These are phyloP conservation scores for Cecropterus lyciades DNA, from an alignment of 1,140 invertebrate genomes.

Conservation along the genomic window DNA sequence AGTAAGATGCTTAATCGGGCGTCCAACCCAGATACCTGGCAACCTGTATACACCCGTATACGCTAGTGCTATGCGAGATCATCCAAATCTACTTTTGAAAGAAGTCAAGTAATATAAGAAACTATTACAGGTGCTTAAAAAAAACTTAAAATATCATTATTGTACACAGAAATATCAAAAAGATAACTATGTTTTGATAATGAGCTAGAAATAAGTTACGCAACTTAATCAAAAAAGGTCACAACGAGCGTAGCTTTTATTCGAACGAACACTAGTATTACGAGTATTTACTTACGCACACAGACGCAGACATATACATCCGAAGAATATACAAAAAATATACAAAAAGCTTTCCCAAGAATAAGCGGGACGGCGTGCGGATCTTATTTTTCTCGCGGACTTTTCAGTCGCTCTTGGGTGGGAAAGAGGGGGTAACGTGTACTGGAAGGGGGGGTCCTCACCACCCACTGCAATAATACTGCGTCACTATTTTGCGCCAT, in stretches of 20 bases:
- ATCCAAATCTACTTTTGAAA: too few relatives aligned
- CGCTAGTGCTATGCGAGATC: too few relatives aligned
- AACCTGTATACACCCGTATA: too few relatives aligned
- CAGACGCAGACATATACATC: conserved; percentile 58
- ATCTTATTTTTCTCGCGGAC: conserved; percentile 82
- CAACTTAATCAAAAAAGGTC: background rate
- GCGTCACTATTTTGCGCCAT: conserved; percentile 84
- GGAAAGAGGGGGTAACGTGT: conserved; percentile 45
- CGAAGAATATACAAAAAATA: conserved; percentile 74
- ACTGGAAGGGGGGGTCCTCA: conserved; percentile 48
- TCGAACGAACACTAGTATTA: conserved; percentile 5
- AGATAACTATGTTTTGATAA: too few relatives aligned
- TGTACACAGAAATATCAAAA: too few relatives aligned
- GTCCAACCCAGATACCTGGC: too few relatives aligned
- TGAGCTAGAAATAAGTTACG: background rate
- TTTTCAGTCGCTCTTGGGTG: conserved; percentile 78
- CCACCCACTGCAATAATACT: conserved; percentile 83
- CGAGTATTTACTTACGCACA: conserved; percentile 27
- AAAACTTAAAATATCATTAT: too few relatives aligned
- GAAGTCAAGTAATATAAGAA: too few relatives aligned
- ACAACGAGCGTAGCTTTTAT: background rate
- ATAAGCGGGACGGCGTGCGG: conserved; percentile 79
- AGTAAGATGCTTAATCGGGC: too few relatives aligned
- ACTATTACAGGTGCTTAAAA: too few relatives aligned
- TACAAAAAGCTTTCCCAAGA: conserved; percentile 80